Evolutionary conservation across 2,113 vertebrate genomes (phyloP), one percentile per base, ranked within the genome.

Genomic region (Eurystomus gularis): DNA sequence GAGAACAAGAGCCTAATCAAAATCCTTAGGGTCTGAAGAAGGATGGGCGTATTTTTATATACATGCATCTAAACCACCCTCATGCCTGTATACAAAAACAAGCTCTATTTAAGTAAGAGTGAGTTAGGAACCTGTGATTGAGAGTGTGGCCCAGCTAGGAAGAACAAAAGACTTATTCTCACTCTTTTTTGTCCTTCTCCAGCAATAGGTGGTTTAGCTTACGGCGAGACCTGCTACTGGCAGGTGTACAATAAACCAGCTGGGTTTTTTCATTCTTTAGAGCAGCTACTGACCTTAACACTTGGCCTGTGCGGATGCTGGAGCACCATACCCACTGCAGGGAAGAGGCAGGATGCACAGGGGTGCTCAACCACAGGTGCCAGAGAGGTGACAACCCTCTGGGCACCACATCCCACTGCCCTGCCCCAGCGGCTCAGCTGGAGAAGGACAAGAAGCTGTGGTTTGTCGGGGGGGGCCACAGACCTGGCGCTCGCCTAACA

Each of bases 301-400:
- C 68, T 57, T 31, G 44, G 21, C 18, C 8, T 44, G 35, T 42
- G 42, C 11, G 42, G 15, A 42, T 42, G 42, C 42, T 42, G 42
- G 42, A 42, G 42, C 42, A 42, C 42, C 15, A 42, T 42, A 15
- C 15, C 42, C 42, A 42, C 1, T 18, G 1, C 49, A 65, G 33
- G 13, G 11, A 80, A 75, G 25, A 82, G 29, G 35, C 23, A 94
- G 58, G 71, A 85, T 6, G 8, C 42, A 88, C 2, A 2, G 2
- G 3, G 20, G 48, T 49, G 21, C 42, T 75, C 49, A 77, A 7
- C 0, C 3, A 0, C 0, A 0, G 72, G 35, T 69, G 60, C 35
- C 46, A 80, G 52, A 86, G 49, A 70, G 70, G 25, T 21, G 11
- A 54, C 61, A 82, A 23, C n/a, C 46, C 37, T 33, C 31, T 29